These are phyloP conservation scores for Cyphomyrus plagiostoma DNA, from an alignment of 2,113 vertebrate genomes.

Conservation along the genomic window DNA sequence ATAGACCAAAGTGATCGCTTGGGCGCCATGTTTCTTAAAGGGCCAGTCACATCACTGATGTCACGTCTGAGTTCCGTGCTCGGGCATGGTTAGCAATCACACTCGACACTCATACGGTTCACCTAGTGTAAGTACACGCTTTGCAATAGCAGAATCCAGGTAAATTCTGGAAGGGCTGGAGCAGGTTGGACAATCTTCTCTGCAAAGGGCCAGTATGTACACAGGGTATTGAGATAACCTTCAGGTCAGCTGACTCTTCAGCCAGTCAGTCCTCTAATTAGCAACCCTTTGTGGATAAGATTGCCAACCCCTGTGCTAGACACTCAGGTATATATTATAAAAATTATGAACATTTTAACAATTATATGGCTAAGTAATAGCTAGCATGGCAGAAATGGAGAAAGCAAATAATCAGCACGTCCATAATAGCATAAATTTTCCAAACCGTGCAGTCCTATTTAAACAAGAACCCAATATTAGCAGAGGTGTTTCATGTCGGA, in stretches of 20 bases:
- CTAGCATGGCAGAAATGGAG: background rate
- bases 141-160: background rate
- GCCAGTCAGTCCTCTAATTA: too few relatives aligned
- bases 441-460: background rate
- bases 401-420: background rate
- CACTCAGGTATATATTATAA: background rate
- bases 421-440: background rate
- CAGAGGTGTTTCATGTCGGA: background rate
- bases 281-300: too few relatives aligned
- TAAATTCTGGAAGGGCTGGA: background rate
- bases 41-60: background rate
- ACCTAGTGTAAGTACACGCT: background rate
- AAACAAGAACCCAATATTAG: background rate
- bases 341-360: background rate
- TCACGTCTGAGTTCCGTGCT: background rate
- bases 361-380: background rate
- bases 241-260: too few relatives aligned
- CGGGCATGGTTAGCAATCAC: background rate
- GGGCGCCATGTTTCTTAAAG: background rate
- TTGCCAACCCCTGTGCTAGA: too few relatives aligned
- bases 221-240: too few relatives aligned
- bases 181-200: too few relatives aligned
- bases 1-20: background rate
- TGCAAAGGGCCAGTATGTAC: too few relatives aligned
- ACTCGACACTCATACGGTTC: background rate